These are phyloP conservation scores for Ephydatia muelleri DNA, from an alignment of 37 sponge, comb jelly and placozoan species.

Conservation along the genomic window DNA sequence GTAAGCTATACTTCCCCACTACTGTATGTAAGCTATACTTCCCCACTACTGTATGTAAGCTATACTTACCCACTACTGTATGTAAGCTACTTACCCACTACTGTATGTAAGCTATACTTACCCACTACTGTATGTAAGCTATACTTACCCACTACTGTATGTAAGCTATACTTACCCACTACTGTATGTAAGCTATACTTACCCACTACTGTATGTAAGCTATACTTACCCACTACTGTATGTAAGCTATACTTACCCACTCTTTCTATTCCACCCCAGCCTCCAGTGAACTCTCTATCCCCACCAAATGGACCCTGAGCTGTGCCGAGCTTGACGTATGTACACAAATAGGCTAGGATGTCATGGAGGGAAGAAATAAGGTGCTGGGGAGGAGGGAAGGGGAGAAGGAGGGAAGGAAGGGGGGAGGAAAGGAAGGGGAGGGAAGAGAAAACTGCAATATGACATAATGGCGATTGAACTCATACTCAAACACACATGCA, in stretches of 20 bases:
- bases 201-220: background rate
- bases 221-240: no score
- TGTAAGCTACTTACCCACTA: no score
- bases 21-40: no score
- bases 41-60: no score
- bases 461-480: background rate
- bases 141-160: no score
- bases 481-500: background rate
- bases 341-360: constrained; percentile 38
- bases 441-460: background rate
- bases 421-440: background rate
- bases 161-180: no score
- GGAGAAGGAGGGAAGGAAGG: background rate
- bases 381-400: constrained; percentile 5
- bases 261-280: constrained; percentile 67
- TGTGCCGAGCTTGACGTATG: constrained; percentile 46
- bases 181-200: no score
- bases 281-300: constrained; percentile 13
- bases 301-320: background rate
- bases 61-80: no score
- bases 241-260: constrained; percentile 38
- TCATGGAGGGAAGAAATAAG: constrained; percentile 18
- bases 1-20: no score
- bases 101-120: background rate
- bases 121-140: no score